Conservation (phyloP, 2,888 invertebrate species). For the Conomelus anceps region DNA sequence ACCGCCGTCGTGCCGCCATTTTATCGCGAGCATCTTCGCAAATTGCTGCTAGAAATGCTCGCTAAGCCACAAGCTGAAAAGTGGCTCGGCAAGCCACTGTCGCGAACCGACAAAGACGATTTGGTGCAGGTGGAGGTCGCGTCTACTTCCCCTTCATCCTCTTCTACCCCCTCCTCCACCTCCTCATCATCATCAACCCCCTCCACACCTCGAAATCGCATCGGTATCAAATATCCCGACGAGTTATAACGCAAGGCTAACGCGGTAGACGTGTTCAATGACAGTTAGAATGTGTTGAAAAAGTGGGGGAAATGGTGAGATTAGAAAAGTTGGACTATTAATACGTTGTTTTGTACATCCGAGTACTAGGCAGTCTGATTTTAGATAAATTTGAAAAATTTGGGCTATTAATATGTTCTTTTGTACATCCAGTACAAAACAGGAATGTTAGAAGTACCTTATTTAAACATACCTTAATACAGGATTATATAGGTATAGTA, state of each 20-base stretch:
- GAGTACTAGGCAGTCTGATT: too few species aligned
- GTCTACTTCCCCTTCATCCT: neutral
- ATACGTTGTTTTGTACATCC: too few species aligned
- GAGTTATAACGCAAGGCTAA: conserved; percentile 19
- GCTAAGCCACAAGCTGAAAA: conserved; percentile 20
- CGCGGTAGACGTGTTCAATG: neutral
- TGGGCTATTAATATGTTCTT: too few species aligned
- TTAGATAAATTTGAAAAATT: too few species aligned
- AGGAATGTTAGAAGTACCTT: too few species aligned
- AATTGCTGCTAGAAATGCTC: conserved; percentile 19
- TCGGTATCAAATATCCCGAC: conserved; percentile 21
- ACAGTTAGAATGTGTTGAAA: neutral
- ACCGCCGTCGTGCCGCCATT: conserved; percentile 23
- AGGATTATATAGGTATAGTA: too few species aligned
- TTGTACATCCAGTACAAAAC: too few species aligned
- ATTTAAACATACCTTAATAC: too few species aligned
- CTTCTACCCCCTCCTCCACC: neutral
- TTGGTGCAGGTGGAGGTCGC: conserved; percentile 16
- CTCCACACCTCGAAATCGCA: conserved; percentile 3
- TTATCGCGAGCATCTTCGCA: conserved; percentile 18
- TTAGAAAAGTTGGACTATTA: too few species aligned
- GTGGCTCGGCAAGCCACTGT: neutral
- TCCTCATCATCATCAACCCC: neutral
- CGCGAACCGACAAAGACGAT: conserved; percentile 11
- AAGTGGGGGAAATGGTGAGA: too few species aligned